Base-by-base conservation (phyloP, 2,797 vertebrate species). In the Streptopelia turtur region DNA sequence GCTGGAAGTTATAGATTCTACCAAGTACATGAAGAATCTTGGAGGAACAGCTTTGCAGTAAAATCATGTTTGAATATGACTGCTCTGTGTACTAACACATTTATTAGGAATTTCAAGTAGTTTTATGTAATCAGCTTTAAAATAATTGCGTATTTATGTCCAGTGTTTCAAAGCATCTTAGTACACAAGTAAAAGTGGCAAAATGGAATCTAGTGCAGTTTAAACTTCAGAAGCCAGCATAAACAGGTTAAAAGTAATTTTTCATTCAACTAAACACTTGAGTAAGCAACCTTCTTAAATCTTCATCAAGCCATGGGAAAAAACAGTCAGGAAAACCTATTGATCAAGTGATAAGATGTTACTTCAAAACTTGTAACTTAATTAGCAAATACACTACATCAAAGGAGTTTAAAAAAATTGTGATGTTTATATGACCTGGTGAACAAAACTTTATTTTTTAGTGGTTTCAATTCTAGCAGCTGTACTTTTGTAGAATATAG, bases 281-380 rank as follows among this genome's bases (percentile, higher is more conserved):
- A 57, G 6, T 31, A 57, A 92, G 9, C 16, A 77, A 16, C 12
- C 12, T 79, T 83, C 64, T 77, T 84, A 74, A 90, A 69, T 9
- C 23, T 87, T 52, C 43, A 72, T 70, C 49, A 45, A 74, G 14
- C 15, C 16, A 31, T 74, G 23, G 16, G 45, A 60, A 76, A 76
- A 78, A 83, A 28, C 10, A 56, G 47, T 56, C 71, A 70, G 31
- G 14, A 86, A 79, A 87, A 90, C 77, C 31, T 53, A 12, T 66
- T 60, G 75, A 71, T 87, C 30, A 84, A 83, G 18, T 50, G 16
- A 72, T 81, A 43, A 12, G 4, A 30, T 68, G 17, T 57, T 74
- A 22, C 87, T 90, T 85, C 52, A 85, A 90, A 93, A 72, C 70
- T 56, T 66, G 31, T 45, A 60, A 57, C 74, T 95, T 72, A 87